Evolutionary conservation across 2,797 vertebrate genomes (phyloP), one percentile per base, ranked within the genome.

Genomic region (Hephaestus fuliginosus): DNA sequence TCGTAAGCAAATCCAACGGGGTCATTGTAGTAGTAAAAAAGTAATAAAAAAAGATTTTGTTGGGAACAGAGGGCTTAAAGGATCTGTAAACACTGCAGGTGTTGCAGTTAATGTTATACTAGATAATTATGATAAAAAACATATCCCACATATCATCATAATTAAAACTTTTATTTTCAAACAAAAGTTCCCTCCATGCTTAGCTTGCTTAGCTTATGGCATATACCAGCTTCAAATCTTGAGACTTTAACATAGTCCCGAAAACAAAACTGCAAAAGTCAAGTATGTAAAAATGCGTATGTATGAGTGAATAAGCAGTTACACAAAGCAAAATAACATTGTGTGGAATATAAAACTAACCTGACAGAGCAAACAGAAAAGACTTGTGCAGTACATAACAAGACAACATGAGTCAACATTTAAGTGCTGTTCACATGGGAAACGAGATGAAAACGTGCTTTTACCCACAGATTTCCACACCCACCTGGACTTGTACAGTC

Each of bases 401-500:
- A 63, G 36, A 12, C 53, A 69, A 36, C 12, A 28, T 8, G 1
- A 39, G 14, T 56, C 10, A 4, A 56, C 10, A 12, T 18, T 14
- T 28, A 41, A 12, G 0, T 20, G 2, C n/a, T 0, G 1, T 48
- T 7, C 58, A 64, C 1, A 5, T 44, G 17, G 9, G 14, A 44
- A 30, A 28, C 8, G 43, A 53, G 48, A 44, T 7, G 7, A 20
- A 1, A 10, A 11, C 20, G 25, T 28, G 7, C 36, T 11, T 63
- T 22, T n/a, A 15, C 44, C 81, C 15, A 70, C 15, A 46, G 2
- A 17, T 39, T 39, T 43, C 46, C 10, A 75, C 43, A 77, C 91
- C 93, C 13, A 99, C 92, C 92, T 96, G 92, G 68, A 99, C 95
- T 87, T 91, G 96, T n/a, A 99, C 96, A 0, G 95, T 94, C 65